Evolutionary conservation across 2,113 vertebrate genomes (phyloP), one percentile per base, ranked within the genome.

Genomic region (Oreochromis spilurus): DNA sequence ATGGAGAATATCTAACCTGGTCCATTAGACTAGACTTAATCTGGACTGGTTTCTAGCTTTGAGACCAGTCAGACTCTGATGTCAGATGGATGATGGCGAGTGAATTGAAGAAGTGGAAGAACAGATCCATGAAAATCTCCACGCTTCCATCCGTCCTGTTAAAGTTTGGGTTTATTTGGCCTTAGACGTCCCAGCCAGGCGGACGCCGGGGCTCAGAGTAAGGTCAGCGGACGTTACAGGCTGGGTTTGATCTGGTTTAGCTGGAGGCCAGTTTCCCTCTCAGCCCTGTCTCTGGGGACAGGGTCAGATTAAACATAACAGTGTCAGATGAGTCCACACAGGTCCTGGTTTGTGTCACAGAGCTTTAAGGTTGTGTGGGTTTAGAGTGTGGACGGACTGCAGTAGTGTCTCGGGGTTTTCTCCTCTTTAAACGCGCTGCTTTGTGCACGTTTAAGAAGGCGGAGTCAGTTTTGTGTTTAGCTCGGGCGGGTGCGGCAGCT

Each of bases 401-500:
- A 4, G 7, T 4, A 38, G 65, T 0, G 38, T 70, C 67, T 72
- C 40, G 4, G 8, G 67, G 19, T 67, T 45, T 70, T 13, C n/a
- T 48, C 14, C 13, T 43, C 65, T 70, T 45, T 70, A 70, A 70
- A 43, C 8, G 67, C 14, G 13, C 21, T 45, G 21, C 67, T 26
- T 14, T 4, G 8, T 4, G 5, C 67, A 1, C 0, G 5, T 72
- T 72, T 6, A 4, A 26, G 40, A 11, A 75, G 67, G 14, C 3
- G 21, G 14, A 19, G 53, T 3, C 10, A 13, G 12, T 45, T 14
- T 17, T 0, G 67, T 11, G 40, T 29, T 48, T 29, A 48, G 40
- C 40, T 48, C 54, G 45, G 81, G 81, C 19, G 53, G 86, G 26
- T 52, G 85, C 85, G 85, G 91, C 86, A 91, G 88, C 84, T 86